Evolutionary conservation across 1,140 invertebrate genomes (phyloP).

Genomic region (Drosophila nigromelanica): DNA sequence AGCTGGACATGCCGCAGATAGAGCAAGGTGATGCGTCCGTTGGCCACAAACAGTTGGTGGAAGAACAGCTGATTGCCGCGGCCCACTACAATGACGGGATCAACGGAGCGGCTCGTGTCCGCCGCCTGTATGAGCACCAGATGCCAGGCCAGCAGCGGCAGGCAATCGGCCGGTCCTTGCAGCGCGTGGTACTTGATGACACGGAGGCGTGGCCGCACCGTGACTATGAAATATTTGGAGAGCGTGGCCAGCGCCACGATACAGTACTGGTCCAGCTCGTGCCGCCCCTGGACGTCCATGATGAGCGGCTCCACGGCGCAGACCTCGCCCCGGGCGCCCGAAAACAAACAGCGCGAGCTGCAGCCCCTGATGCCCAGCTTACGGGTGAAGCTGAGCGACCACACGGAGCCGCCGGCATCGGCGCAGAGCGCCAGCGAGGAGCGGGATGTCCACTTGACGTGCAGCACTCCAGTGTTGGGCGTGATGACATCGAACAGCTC

Average conservation of each 20-base stretch:
- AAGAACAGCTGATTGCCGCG: constrained; percentile 92
- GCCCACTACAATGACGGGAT: constrained; percentile 94
- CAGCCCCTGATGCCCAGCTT: constrained; percentile 94
- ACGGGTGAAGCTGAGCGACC: constrained; percentile 95
- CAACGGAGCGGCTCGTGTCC: constrained; percentile 89
- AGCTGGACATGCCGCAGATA: constrained; percentile 88
- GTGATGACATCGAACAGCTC: constrained; percentile 94
- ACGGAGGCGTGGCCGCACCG: constrained; percentile 89
- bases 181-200: constrained; percentile 84
- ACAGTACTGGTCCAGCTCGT: constrained; percentile 90
- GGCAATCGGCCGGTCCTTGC: constrained; percentile 87
- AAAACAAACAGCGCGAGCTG: constrained; percentile 95
- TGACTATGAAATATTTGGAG: constrained; percentile 95
- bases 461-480: constrained; percentile 93
- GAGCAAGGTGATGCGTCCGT: constrained; percentile 70
- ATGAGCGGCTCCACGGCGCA: constrained; percentile 94
- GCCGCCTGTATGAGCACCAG: constrained; percentile 93
- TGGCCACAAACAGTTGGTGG: constrained; percentile 85
- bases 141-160: constrained; percentile 97
- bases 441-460: constrained; percentile 89
- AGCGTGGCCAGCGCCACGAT: constrained; percentile 96
- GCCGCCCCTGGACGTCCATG: constrained; percentile 88
- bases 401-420: constrained; percentile 98
- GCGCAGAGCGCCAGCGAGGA: constrained; percentile 91
- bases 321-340: constrained; percentile 96